Conservation (phyloP, 1,140 invertebrate species). For the Lutraria rhynchaena region DNA sequence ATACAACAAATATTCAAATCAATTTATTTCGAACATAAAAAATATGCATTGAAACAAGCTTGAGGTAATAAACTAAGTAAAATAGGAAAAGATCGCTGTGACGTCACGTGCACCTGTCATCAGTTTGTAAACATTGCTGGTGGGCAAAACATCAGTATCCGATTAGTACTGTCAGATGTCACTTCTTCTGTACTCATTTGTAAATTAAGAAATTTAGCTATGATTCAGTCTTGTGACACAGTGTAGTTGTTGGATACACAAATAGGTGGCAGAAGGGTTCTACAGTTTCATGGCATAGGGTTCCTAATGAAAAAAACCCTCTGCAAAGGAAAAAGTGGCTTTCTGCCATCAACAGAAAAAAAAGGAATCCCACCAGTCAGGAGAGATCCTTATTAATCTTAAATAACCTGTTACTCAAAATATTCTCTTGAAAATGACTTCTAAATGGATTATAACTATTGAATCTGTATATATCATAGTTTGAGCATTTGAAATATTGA, state of each 20-base stretch:
- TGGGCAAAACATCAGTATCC: slow-evolving; percentile 13
- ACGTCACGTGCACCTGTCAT: slow-evolving; percentile 24
- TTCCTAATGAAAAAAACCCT: neutral
- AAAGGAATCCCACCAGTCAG: neutral
- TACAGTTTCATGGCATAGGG: slow-evolving; percentile 9
- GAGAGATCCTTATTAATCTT: no score
- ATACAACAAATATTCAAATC: no score
- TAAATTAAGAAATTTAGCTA: neutral
- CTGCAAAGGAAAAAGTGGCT: neutral
- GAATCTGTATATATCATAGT: no score
- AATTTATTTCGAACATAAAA: no score
- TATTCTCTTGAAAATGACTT: no score
- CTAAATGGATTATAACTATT: no score
- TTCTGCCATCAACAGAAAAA: neutral
- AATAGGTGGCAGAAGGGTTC: slow-evolving; percentile 13
- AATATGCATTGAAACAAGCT: no score
- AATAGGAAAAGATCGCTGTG: slow-evolving; percentile 28
- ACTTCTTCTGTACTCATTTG: neutral
- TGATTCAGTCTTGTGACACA: slow-evolving; percentile 23
- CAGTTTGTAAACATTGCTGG: slow-evolving; percentile 1
- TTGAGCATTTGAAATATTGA: no score
- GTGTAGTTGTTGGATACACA: slow-evolving; percentile 13
- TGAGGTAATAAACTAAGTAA: no score
- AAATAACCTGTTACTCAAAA: no score
- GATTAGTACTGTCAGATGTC: neutral